Conservation (phyloP, 2,797 vertebrate species). For the Atherinosoma microstoma region DNA sequence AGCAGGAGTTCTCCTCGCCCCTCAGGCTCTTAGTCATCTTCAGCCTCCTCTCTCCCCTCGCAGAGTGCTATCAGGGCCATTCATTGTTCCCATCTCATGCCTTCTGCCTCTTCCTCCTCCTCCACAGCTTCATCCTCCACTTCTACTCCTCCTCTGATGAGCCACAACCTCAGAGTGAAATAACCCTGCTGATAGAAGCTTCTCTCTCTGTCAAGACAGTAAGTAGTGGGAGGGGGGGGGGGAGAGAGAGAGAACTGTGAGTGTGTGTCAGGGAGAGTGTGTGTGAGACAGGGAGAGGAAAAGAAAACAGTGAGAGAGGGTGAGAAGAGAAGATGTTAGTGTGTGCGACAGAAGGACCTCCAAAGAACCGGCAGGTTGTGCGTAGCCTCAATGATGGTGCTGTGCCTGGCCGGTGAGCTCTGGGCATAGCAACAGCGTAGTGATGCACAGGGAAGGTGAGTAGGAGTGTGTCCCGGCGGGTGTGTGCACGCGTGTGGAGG, state of each 20-base stretch:
- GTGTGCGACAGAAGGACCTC: slow-evolving; percentile 65
- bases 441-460: slow-evolving; percentile 76
- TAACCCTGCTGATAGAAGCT: slow-evolving; percentile 77
- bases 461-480: slow-evolving; percentile 52
- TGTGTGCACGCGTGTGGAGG: slow-evolving; percentile 44
- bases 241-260: slow-evolving; percentile 12
- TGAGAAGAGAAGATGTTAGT: slow-evolving; percentile 65
- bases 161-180: slow-evolving; percentile 78
- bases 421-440: slow-evolving; percentile 76
- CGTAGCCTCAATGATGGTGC: slow-evolving; percentile 62
- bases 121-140: slow-evolving; percentile 70
- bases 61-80: slow-evolving; percentile 71
- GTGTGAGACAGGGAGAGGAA: slow-evolving; percentile 46
- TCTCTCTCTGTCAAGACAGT: slow-evolving; percentile 80
- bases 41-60: slow-evolving; percentile 64
- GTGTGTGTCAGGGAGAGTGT: slow-evolving; percentile 40
- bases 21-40: slow-evolving; percentile 73
- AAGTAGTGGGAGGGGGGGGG: slow-evolving; percentile 72
- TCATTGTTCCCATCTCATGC: slow-evolving; percentile 74
- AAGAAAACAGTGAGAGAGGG: slow-evolving; percentile 50
- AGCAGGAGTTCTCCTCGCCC: slow-evolving; percentile 58
- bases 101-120: slow-evolving; percentile 63
- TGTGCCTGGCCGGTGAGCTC: slow-evolving; percentile 69
- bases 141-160: slow-evolving; percentile 77
- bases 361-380: slow-evolving; percentile 73